A percentile compares a stretch with the other conserved stretches of the same genome.
Evolutionary conservation across 2,113 vertebrate species (phyloP).

Genomic region (Rhinoderma darwinii): DNA sequence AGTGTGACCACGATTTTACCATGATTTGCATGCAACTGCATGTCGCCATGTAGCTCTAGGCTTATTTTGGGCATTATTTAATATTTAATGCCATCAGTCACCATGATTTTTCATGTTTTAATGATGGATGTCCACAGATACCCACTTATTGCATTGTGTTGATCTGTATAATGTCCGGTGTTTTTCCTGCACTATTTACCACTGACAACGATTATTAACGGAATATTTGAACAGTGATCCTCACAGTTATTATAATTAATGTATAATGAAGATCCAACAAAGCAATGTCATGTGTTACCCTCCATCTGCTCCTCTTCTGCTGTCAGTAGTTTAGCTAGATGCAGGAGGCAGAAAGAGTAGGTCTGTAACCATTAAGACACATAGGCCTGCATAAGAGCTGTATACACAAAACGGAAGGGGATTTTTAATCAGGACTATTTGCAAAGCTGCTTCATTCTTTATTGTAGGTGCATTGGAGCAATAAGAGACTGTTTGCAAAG

Average conservation of each 20-base stretch:
- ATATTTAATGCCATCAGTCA: not conserved
- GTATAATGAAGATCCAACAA: not conserved
- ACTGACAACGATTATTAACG: not conserved
- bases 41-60: not conserved
- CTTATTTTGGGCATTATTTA: not conserved
- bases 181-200: not conserved
- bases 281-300: not conserved
- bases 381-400: not conserved
- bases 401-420: not conserved
- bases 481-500: no score
- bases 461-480: no score
- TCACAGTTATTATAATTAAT: not conserved
- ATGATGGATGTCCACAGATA: not conserved
- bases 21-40: not conserved
- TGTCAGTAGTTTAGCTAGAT: not conserved
- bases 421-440: not conserved
- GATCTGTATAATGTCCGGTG: not conserved
- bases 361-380: not conserved
- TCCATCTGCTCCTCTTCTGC: not conserved
- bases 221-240: not conserved
- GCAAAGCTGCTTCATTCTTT: not conserved
- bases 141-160: not conserved
- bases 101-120: not conserved
- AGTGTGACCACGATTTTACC: not conserved
- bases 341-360: not conserved